Evolutionary conservation across 2,797 vertebrate genomes (phyloP).

Genomic region (Artibeus jamaicensis): DNA sequence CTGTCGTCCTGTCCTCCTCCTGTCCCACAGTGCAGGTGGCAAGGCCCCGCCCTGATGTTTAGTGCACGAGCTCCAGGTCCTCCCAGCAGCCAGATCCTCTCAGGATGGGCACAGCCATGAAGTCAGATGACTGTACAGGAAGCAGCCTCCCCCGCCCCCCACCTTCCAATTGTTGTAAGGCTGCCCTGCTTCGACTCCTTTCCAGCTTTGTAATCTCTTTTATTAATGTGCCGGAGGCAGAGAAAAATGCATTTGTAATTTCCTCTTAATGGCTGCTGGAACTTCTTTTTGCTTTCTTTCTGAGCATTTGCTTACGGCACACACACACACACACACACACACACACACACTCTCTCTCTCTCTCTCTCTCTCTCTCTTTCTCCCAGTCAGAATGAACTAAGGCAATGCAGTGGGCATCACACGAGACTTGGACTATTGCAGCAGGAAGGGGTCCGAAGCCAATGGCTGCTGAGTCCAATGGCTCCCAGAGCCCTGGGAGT

Average conservation of each 20-base stretch:
- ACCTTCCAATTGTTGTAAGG: background rate
- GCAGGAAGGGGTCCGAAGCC: background rate
- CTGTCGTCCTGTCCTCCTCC: background rate
- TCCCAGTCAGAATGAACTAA: background rate
- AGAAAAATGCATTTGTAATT: constrained; percentile 50
- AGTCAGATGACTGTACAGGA: constrained; percentile 74
- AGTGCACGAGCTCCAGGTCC: constrained; percentile 70
- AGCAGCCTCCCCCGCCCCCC: constrained; percentile 45
- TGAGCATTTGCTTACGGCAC: background rate
- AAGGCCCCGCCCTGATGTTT: constrained; percentile 56
- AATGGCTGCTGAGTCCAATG: background rate
- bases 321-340: fast-evolving
- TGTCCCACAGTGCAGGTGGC: background rate
- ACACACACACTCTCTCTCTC: too few species aligned
- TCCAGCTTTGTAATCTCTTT: constrained; percentile 79
- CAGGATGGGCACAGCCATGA: constrained; percentile 74
- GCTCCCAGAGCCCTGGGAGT: background rate
- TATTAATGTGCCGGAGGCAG: constrained; percentile 80
- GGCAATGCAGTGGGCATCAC: background rate
- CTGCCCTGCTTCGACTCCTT: constrained; percentile 61
- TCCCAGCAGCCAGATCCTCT: constrained; percentile 79
- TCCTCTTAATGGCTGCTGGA: constrained; percentile 39
- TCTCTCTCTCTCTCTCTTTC: background rate
- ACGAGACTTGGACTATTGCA: background rate
- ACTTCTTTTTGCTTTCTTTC: constrained; percentile 10